Conservation (phyloP, 2,113 vertebrate species). For the Puffinus mauretanicus region DNA sequence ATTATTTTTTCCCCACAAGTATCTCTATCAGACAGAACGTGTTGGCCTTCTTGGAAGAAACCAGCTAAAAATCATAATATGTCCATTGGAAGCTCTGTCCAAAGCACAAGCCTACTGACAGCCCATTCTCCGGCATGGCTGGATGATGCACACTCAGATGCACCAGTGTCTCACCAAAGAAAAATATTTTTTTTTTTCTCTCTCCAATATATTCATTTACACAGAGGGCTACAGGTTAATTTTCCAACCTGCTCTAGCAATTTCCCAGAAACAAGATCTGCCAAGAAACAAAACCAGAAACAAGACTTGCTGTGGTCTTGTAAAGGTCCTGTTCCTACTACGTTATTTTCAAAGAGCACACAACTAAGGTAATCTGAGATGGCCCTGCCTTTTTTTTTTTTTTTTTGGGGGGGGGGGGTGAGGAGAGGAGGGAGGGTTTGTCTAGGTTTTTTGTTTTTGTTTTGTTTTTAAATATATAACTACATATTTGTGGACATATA, state of each 20-base stretch:
- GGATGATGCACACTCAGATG: neutral
- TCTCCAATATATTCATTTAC: neutral
- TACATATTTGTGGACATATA: neutral
- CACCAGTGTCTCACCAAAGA: neutral
- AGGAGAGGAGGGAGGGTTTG: too few species aligned
- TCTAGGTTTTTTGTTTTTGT: too few species aligned
- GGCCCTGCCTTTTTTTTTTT: neutral
- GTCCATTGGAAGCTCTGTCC: neutral
- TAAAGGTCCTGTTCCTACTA: neutral
- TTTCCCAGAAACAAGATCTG: neutral
- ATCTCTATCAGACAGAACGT: neutral
- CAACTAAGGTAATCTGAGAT: neutral
- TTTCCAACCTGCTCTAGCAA: neutral
- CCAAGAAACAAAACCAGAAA: neutral
- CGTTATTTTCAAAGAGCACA: accelerated
- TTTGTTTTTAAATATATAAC: neutral
- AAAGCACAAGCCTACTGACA: neutral
- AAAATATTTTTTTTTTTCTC: neutral
- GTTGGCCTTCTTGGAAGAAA: neutral
- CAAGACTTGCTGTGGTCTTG: neutral
- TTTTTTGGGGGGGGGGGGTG: too few species aligned
- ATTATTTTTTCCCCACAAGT: neutral
- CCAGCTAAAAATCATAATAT: neutral
- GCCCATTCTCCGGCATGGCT: accelerated
- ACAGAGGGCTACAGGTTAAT: neutral